Percentiles rank a stretch among this genome's conserved stretches.
Conservation (phyloP, 1,140 invertebrate species). For the Trichonephila clavipes region DNA sequence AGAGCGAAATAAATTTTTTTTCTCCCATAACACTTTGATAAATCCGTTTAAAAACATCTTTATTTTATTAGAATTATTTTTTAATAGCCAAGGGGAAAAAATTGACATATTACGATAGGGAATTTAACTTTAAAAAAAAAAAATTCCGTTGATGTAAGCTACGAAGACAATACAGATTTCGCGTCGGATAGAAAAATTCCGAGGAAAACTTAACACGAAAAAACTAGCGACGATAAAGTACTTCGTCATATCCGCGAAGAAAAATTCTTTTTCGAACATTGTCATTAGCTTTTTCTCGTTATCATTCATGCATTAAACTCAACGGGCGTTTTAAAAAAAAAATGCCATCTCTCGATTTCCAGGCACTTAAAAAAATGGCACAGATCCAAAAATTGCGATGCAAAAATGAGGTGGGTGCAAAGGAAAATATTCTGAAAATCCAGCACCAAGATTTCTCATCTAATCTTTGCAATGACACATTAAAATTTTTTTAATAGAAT, state of each 20-base stretch:
- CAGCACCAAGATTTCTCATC: constrained; percentile 9
- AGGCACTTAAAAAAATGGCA: background rate
- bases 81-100: background rate
- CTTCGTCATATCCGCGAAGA: background rate
- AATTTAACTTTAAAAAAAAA: background rate
- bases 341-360: background rate
- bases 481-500: background rate
- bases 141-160: background rate
- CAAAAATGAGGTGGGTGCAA: background rate
- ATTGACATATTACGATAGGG: too few species aligned
- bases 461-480: background rate
- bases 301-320: constrained; percentile 35
- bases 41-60: background rate
- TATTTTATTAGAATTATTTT: constrained; percentile 3
- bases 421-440: background rate
- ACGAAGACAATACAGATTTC: background rate
- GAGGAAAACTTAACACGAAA: background rate
- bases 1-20: background rate
- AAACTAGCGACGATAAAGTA: background rate
- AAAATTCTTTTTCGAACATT: constrained; percentile 21
- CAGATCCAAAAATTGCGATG: background rate
- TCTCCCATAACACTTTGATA: background rate
- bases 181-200: background rate
- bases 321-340: background rate
- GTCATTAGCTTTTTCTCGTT: constrained; percentile 41